Evolutionary conservation across 2,113 vertebrate species (phyloP).

Genomic region (Mesoclemmys tuberculata): DNA sequence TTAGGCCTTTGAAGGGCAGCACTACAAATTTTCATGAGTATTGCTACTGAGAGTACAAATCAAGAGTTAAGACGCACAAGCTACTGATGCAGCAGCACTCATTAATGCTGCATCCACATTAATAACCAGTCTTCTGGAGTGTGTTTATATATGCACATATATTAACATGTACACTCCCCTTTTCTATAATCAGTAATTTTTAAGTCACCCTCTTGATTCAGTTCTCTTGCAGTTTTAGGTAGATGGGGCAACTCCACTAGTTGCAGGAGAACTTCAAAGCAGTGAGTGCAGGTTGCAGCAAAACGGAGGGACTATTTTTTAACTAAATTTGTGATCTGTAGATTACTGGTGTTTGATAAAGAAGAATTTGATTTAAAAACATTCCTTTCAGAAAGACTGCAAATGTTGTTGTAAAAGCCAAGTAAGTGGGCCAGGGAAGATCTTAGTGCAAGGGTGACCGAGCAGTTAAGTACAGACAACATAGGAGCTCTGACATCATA

Average conservation of each 20-base stretch:
- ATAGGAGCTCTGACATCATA: background rate
- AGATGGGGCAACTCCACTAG: background rate
- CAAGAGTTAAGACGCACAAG: background rate
- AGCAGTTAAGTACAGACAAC: background rate
- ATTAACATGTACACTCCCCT: background rate
- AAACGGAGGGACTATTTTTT: background rate
- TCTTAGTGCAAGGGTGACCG: background rate
- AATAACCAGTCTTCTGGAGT: background rate
- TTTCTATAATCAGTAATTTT: background rate
- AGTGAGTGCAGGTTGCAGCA: background rate
- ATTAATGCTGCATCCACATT: background rate
- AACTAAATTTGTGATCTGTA: background rate
- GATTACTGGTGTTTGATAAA: background rate
- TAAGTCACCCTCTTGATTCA: background rate
- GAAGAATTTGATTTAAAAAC: background rate
- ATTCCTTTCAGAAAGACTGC: background rate
- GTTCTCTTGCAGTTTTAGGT: background rate
- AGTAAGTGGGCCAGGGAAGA: background rate
- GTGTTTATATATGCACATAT: background rate
- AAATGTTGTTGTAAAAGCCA: background rate
- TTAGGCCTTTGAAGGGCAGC: background rate
- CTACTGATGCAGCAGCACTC: background rate
- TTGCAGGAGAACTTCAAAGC: background rate
- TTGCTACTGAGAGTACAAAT: background rate
- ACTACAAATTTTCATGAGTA: background rate